These are phyloP conservation scores for Gymnoscopelus braueri DNA, from an alignment of 2,797 vertebrate genomes.

Conservation along the genomic window DNA sequence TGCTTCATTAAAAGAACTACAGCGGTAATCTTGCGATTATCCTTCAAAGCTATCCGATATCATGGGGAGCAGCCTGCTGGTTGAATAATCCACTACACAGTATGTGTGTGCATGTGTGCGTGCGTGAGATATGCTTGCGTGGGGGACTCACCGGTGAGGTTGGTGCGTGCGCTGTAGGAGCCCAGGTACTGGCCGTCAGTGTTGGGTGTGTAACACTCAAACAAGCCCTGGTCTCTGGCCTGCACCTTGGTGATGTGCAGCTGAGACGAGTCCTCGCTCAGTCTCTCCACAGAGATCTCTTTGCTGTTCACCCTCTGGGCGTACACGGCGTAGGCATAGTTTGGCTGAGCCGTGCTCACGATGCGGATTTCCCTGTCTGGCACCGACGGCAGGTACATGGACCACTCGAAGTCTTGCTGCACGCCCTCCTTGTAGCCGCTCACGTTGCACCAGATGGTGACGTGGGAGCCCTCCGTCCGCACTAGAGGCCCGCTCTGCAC, in stretches of 20 bases:
- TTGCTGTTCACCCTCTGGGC: constrained; percentile 76
- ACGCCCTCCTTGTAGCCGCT: constrained; percentile 84
- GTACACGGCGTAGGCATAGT: constrained; percentile 88
- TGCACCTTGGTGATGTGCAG: constrained; percentile 89
- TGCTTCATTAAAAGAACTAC: too few species aligned
- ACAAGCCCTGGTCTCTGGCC: constrained; percentile 86
- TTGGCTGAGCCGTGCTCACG: constrained; percentile 85
- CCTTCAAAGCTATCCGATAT: too few species aligned
- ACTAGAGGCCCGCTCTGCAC: constrained; percentile 86
- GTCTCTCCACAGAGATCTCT: constrained; percentile 88
- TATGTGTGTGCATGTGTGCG: not conserved
- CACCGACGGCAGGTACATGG: constrained; percentile 82
- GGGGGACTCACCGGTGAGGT: constrained; percentile 84
- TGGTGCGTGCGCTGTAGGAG: constrained; percentile 86
- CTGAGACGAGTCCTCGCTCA: constrained; percentile 83
- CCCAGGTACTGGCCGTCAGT: constrained; percentile 85
- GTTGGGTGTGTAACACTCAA: constrained; percentile 93
- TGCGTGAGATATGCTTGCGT: not conserved
- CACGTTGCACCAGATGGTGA: constrained; percentile 90
- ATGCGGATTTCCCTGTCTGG: constrained; percentile 87
- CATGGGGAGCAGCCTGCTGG: too few species aligned
- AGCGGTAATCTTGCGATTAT: too few species aligned
- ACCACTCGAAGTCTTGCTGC: constrained; percentile 92
- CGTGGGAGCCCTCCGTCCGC: constrained; percentile 84
- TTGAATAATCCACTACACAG: not conserved